phyloP scores from a whole-genome alignment of 2,888 invertebrate species.

The Drosophila paramelanica region DNA sequence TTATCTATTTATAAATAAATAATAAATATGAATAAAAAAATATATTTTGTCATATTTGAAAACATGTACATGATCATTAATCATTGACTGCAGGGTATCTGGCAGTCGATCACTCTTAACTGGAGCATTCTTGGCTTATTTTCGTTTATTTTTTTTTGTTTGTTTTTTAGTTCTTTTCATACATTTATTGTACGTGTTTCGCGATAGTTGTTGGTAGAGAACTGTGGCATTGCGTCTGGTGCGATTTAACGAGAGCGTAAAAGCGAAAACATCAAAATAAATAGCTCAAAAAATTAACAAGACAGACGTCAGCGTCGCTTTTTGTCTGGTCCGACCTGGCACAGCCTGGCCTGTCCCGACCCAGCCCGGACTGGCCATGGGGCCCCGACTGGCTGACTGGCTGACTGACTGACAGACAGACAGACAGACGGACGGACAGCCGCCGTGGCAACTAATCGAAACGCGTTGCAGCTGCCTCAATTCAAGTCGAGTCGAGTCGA shows the following conservation, averaged over 20 bases:
- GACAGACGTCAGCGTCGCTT: constrained; percentile 65
- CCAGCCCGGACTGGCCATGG: constrained; percentile 33
- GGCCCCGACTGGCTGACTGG: constrained; percentile 44
- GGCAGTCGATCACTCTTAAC: neutral
- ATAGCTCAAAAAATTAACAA: constrained; percentile 82
- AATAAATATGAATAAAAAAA: no score
- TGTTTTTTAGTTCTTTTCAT: constrained; percentile 29
- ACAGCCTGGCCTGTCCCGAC: constrained; percentile 13
- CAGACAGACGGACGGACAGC: constrained; percentile 60
- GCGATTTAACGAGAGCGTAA: constrained; percentile 80
- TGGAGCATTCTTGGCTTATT: neutral
- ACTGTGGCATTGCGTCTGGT: constrained; percentile 70
- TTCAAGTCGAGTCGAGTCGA: constrained; percentile 37
- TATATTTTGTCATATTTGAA: no score
- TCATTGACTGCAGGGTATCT: constrained; percentile 9
- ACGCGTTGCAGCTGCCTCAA: constrained; percentile 77
- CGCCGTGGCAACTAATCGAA: constrained; percentile 76
- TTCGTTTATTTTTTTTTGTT: constrained; percentile 15
- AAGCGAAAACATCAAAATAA: constrained; percentile 82
- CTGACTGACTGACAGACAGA: constrained; percentile 42
- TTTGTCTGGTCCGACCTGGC: constrained; percentile 45
- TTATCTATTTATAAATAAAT: neutral
- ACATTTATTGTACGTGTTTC: constrained; percentile 33
- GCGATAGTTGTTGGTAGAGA: constrained; percentile 36
- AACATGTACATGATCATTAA: no score